Evolutionary conservation across 2,888 invertebrate species (phyloP).

Genomic region (Ectemnius cavifrons): DNA sequence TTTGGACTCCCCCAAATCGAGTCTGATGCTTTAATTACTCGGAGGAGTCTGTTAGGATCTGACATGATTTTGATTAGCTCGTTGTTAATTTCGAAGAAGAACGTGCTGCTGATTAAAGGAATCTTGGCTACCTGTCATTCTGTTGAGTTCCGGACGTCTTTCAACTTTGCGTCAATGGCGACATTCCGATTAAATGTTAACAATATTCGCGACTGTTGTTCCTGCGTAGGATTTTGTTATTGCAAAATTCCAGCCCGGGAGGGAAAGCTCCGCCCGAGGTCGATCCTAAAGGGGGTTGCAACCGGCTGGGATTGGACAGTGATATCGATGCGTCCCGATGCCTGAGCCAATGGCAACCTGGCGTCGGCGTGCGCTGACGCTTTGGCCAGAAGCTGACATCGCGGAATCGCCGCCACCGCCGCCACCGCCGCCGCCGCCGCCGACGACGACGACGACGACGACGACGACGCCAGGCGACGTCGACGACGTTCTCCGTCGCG

Average conservation of each 20-base stretch:
- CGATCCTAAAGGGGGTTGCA: slow-evolving; percentile 69
- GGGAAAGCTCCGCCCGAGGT: slow-evolving; percentile 75
- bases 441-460: slow-evolving; percentile 59
- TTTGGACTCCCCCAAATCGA: too few relatives aligned
- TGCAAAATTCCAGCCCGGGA: slow-evolving; percentile 40
- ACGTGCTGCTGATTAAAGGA: too few relatives aligned
- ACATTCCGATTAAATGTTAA: slow-evolving; percentile 46
- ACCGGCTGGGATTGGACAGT: slow-evolving; percentile 66
- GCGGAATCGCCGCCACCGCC: slow-evolving; percentile 50
- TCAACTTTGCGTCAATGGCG: not conserved
- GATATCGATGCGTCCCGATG: slow-evolving; percentile 80
- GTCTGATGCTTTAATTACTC: too few relatives aligned
- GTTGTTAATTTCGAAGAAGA: too few relatives aligned
- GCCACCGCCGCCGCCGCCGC: slow-evolving; percentile 54
- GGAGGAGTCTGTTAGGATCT: too few relatives aligned
- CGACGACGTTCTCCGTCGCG: slow-evolving; percentile 76
- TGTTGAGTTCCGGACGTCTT: not conserved
- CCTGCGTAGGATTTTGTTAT: slow-evolving; percentile 50
- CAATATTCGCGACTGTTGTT: slow-evolving; percentile 39
- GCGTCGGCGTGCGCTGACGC: slow-evolving; percentile 80
- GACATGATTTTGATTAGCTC: too few relatives aligned
- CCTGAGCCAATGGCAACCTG: slow-evolving; percentile 75
- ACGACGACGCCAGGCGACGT: slow-evolving; percentile 82
- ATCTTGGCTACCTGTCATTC: not conserved
- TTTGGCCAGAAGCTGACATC: slow-evolving; percentile 58